These are phyloP conservation scores for Odiellus spinosus DNA, from an alignment of 2,888 invertebrate genomes.

Conservation along the genomic window DNA sequence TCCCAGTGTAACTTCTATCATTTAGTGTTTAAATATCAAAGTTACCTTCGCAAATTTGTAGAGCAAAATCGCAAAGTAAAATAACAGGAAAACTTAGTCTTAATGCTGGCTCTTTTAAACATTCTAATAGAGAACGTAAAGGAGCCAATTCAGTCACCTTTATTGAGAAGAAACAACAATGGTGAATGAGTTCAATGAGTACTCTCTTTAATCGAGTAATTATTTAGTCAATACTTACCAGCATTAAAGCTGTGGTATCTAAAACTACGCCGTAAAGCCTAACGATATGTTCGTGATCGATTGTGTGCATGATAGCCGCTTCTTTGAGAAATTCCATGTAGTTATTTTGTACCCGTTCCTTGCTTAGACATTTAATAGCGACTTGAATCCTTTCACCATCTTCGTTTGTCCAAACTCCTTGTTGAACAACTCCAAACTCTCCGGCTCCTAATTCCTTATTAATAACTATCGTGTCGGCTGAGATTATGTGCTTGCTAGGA, in stretches of 20 bases:
- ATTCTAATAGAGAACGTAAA: conserved; percentile 80
- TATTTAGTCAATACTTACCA: conserved; percentile 36
- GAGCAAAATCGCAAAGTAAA: conserved; percentile 83
- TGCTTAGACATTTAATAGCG: conserved; percentile 87
- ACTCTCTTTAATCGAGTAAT: too few relatives aligned
- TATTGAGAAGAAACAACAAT: too few relatives aligned
- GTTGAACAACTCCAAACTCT: conserved; percentile 95
- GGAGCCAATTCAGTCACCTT: conserved; percentile 93
- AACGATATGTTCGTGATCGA: conserved; percentile 92
- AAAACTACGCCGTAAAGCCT: conserved; percentile 93
- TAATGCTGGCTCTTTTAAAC: conserved; percentile 79
- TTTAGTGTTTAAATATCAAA: too few relatives aligned
- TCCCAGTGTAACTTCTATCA: too few relatives aligned
- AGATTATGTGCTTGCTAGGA: conserved; percentile 55
- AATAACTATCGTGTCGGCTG: conserved; percentile 74
- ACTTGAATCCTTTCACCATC: conserved; percentile 85
- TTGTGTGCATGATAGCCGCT: conserved; percentile 94
- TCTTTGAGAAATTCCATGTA: conserved; percentile 94
- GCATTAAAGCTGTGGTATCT: conserved; percentile 67
- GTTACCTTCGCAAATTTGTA: conserved; percentile 88
- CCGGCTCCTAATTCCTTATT: conserved; percentile 91
- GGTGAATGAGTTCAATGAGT: conserved; percentile 6
- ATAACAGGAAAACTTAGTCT: conserved; percentile 80
- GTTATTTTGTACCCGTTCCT: conserved; percentile 88
- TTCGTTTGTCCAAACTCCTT: conserved; percentile 84